A percentile compares a stretch with the other conserved stretches of the same genome.
These are phyloP conservation scores for Eublepharis macularius DNA, from an alignment of 2,113 vertebrate genomes.

Conservation along the genomic window DNA sequence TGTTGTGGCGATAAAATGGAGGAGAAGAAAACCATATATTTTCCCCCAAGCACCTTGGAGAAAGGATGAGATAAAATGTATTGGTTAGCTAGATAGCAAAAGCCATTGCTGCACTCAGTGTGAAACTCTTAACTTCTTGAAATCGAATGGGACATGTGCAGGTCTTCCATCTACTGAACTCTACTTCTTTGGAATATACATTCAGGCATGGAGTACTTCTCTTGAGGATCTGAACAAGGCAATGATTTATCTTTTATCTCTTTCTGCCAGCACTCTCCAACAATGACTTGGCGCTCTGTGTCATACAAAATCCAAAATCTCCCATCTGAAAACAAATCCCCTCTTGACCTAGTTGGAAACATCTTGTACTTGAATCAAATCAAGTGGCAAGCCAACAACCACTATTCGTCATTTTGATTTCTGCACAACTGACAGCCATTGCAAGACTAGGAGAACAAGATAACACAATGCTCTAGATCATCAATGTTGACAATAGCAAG, in stretches of 20 bases:
- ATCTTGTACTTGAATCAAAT: neutral
- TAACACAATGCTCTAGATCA: fast-evolving
- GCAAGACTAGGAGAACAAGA: fast-evolving
- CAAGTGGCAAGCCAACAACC: neutral
- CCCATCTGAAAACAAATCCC: slow-evolving; percentile 4
- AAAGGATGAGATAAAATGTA: too few relatives aligned
- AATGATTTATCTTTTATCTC: neutral
- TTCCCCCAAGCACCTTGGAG: too few relatives aligned
- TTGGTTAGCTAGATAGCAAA: neutral
- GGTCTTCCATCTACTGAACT: neutral
- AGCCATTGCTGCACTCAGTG: neutral
- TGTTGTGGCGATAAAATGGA: too few relatives aligned
- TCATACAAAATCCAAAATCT: neutral
- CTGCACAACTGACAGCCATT: neutral
- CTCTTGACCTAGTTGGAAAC: neutral
- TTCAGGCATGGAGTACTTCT: neutral
- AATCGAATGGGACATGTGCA: neutral
- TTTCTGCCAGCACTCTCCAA: neutral
- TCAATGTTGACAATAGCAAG: fast-evolving
- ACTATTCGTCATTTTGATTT: fast-evolving
- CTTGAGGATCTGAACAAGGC: neutral
- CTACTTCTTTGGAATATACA: neutral
- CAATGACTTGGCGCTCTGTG: neutral
- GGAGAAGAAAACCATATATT: too few relatives aligned
- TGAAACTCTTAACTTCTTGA: neutral